A percentile compares a stretch with the other conserved stretches of the same genome.
Conservation (phyloP, 2,888 invertebrate genomes). For the Iselma pallidipennis region DNA sequence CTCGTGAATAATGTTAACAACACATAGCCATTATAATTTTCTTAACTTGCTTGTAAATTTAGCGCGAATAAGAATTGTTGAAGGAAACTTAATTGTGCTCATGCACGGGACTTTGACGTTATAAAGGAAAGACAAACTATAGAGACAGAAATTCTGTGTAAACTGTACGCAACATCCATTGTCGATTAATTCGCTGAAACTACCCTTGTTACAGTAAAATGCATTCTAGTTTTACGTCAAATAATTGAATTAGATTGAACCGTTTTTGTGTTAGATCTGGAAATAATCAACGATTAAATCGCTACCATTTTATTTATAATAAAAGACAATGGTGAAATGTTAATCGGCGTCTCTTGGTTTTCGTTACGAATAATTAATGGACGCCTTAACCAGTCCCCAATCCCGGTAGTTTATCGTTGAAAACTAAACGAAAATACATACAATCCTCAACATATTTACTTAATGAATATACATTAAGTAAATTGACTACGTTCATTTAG, state of each 20-base stretch:
- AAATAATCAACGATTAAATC: not conserved
- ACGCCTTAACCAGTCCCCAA: not conserved
- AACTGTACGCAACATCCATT: not conserved
- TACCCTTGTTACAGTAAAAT: slow-evolving; percentile 13
- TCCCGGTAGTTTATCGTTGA: not conserved
- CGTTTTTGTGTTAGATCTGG: not conserved
- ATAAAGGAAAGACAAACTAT: not conserved
- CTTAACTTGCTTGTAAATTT: slow-evolving; percentile 47
- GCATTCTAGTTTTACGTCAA: slow-evolving; percentile 15
- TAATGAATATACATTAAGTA: not conserved
- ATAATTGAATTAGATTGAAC: slow-evolving; percentile 19
- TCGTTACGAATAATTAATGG: not conserved
- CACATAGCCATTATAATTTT: slow-evolving; percentile 44
- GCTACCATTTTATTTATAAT: not conserved
- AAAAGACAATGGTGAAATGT: not conserved
- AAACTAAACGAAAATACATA: too few species aligned
- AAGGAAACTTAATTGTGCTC: slow-evolving; percentile 46
- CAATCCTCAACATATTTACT: not conserved
- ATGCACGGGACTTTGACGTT: slow-evolving; percentile 36
- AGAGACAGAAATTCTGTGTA: not conserved
- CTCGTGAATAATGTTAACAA: slow-evolving; percentile 41
- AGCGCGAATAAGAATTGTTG: slow-evolving; percentile 44
- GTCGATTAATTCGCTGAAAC: slow-evolving; percentile 22
- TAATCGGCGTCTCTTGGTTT: not conserved
- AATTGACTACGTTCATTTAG: not conserved